Base-by-base conservation (phyloP, 1,140 invertebrate genomes). In the Chymomyza costata region DNA sequence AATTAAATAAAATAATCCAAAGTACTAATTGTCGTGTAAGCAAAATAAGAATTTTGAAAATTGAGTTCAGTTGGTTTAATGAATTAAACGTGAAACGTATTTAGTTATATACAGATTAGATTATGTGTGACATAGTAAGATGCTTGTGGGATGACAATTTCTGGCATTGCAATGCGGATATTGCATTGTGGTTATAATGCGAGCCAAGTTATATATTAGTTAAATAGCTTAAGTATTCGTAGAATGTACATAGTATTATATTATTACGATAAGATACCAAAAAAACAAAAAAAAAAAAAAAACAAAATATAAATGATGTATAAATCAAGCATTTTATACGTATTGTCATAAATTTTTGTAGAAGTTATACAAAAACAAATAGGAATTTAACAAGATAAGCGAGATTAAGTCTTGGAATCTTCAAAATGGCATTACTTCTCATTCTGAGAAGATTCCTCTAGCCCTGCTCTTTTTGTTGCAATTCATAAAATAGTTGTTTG, bases 101-200 rank as follows among this genome's bases (percentile, higher is more conserved):
- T 59, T 78, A 78, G 66, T 50, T 59, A 40, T 69, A 78, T 62
- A 53, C 52, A 57, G 16, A 38, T 64, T 78, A 78, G 73, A 80
- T 68, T 80, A 80, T 80, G 73, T 80, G 67, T 80, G 61, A 80
- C 73, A 68, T 80, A 80, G 73, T 80, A 80, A 80, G 73, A 32
- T 45, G 47, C 50, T 46, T n/a, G n/a, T n/a, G n/a, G n/a, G n/a
- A n/a, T n/a, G n/a, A n/a, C n/a, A n/a, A n/a, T n/a, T n/a, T n/a
- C n/a, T n/a, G n/a, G n/a, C n/a, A n/a, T n/a, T n/a, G n/a, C n/a
- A n/a, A n/a, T n/a, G n/a, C n/a, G n/a, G n/a, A n/a, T n/a, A n/a
- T n/a, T n/a, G n/a, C n/a, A n/a, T n/a, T n/a, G n/a, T n/a, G n/a
- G n/a, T n/a, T n/a, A n/a, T n/a, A n/a, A n/a, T n/a, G n/a, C n/a